Conservation (phyloP, 1,140 invertebrate genomes). For the Drosophila simulans region DNA sequence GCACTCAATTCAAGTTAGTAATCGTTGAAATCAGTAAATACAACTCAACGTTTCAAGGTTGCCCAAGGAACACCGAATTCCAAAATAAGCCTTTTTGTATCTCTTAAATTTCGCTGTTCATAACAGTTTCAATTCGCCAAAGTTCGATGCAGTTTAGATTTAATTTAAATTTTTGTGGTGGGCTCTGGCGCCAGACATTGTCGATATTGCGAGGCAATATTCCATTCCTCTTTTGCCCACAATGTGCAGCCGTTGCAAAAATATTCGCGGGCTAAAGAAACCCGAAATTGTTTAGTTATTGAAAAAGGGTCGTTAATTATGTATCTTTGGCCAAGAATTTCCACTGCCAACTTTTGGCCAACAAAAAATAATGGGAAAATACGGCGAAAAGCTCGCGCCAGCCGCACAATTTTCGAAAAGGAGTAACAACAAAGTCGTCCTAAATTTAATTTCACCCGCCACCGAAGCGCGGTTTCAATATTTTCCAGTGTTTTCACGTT, state of each 20-base stretch:
- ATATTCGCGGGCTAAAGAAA: slow-evolving; percentile 31
- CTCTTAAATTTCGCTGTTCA: not conserved
- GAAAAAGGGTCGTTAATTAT: slow-evolving; percentile 52
- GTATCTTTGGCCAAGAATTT: slow-evolving; percentile 36
- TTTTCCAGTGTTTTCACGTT: slow-evolving; percentile 13
- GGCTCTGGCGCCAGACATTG: slow-evolving; percentile 19
- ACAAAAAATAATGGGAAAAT: slow-evolving; percentile 35
- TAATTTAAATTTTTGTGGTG: slow-evolving; percentile 67
- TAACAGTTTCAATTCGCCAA: not conserved
- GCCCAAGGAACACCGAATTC: too few species aligned
- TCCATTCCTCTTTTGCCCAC: not conserved
- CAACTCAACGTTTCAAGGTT: too few species aligned
- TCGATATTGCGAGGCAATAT: slow-evolving; percentile 11
- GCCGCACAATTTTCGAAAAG: slow-evolving; percentile 23
- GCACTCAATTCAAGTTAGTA: too few species aligned
- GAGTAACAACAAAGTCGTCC: slow-evolving; percentile 9
- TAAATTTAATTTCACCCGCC: slow-evolving; percentile 29
- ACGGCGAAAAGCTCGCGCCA: slow-evolving; percentile 13
- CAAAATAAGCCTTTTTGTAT: not conserved
- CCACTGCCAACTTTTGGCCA: slow-evolving; percentile 18
- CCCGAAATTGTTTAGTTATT: slow-evolving; percentile 58
- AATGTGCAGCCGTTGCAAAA: slow-evolving; percentile 26
- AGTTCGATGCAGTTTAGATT: slow-evolving; percentile 49
- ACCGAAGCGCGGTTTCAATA: slow-evolving; percentile 13
- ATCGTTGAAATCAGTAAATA: too few species aligned